Evolutionary conservation across 2,888 invertebrate genomes (phyloP), one percentile per base, ranked within the genome.

Genomic region (Tolmerus cingulatus): DNA sequence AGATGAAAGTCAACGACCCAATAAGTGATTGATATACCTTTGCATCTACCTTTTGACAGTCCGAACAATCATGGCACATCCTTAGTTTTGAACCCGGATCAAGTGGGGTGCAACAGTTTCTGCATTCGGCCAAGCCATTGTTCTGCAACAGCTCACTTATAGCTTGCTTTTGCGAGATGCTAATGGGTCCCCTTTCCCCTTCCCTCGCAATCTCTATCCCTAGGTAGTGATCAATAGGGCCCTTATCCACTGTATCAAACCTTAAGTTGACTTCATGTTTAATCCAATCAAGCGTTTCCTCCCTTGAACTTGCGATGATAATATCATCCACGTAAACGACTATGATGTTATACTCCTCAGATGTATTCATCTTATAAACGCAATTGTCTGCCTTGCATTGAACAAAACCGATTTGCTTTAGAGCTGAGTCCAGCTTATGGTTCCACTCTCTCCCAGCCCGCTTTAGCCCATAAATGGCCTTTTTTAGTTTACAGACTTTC

Each of bases 1-100:
- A 87, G 12, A 87, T 19, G 23, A 88, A 89, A 76, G 88, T 88
- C n/a, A 89, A 34, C 8, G 89, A 88, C 5, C 87, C 88, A 78
- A 89, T 88, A 30, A 88, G 43, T 27, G 88, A 88, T 40, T 87
- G 87, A 46, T 88, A 88, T 7, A 16, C 19, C 8, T 87, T 85
- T n/a, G 34, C 16, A 37, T 87, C 66, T 14, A 87, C n/a, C 43
- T 14, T 78, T 16, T 7, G 12, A 66, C 86, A 86, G 14, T 77
- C 14, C 57, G 14, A 8, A 40, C 46, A 40, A 19, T 86, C 46
- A 14, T 34, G 1, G 37, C 79, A 57, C 51, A 37, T 87, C 19
- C 3, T 79, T 0, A 87, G 40, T 40, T 51, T 79, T 0, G 57
- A 19, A 14, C 79, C 46, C 12, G 76, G 74, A 86, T 88, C 88